These are phyloP conservation scores for Gobio occitaniae DNA, from an alignment of 2,797 vertebrate species.

Conservation along the genomic window DNA sequence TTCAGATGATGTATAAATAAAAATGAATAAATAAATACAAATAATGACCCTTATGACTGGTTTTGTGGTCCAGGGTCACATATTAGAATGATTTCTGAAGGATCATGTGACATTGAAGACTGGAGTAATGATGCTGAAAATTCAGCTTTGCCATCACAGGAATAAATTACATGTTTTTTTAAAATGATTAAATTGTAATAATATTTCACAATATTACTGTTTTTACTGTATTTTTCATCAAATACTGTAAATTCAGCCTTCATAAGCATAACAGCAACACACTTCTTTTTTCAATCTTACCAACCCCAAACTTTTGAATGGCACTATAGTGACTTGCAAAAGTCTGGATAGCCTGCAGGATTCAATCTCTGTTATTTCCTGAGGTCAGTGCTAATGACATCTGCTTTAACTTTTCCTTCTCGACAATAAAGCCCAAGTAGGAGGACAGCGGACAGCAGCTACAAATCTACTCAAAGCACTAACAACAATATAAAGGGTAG, in stretches of 20 bases:
- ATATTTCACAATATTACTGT: not conserved
- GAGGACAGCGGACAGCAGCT: conserved; percentile 36
- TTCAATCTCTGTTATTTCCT: conserved; percentile 10
- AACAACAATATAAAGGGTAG: conserved; percentile 62
- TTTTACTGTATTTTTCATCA: not conserved
- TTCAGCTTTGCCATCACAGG: not conserved
- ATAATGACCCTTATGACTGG: no score
- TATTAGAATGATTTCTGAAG: not conserved
- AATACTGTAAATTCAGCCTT: not conserved
- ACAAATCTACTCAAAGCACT: conserved; percentile 57
- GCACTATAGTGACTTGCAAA: not conserved
- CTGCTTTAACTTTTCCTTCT: conserved; percentile 31
- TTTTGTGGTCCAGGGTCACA: no score
- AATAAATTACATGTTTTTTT: not conserved
- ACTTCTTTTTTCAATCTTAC: not conserved
- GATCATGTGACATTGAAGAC: not conserved
- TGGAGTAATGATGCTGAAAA: no score
- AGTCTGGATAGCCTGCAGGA: not conserved
- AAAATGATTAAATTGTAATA: not conserved
- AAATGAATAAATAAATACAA: no score
- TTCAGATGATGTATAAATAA: no score
- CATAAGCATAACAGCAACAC: not conserved
- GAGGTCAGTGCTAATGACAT: conserved; percentile 37
- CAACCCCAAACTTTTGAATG: not conserved
- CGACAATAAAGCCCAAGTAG: conserved; percentile 23